Evolutionary conservation across 23 tunicate genomes (phyloP), one percentile per base, ranked within the genome.

Genomic region (Ascidia mentula): DNA sequence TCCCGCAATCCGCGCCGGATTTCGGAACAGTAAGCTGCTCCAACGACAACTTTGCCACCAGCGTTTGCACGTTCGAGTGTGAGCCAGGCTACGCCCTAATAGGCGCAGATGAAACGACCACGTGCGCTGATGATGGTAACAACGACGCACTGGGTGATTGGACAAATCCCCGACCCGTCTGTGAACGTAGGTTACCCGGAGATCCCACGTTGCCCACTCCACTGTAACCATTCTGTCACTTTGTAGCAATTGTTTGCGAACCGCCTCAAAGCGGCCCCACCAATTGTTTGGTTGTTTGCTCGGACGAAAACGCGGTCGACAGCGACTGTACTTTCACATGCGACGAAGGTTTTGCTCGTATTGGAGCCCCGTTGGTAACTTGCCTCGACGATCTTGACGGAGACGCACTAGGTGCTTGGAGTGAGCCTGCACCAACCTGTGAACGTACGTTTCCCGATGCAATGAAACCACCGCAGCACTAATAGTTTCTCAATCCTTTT

Each of bases 381-480:
- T 90, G 96, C 69, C 15, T 36, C 24, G 96, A 90, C 46, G 79
- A 74, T 45, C 34, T 30, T 4, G 69, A 89, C 45, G 96, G 89
- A 18, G 96, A 90, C 53, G 46, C 30, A 6, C 15, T 33, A 6
- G 96, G 96, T 20, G 76, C 45, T 0, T 90, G 96, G 96, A 85
- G 79, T 76, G 33, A 80, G 22, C 82, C 83, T 4, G 33, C 80
- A 33, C 96, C 96, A n/a, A 45, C 75, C 35, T 89, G 95, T 42
- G 40, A 42, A 40, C 72, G 85, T 60, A 72, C 31, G 80, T 34
- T 34, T 34, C 4, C 39, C 4, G n/a, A 28, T 28, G 8, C 1
- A n/a, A 1, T 34, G 39, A 22, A 9, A 17, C 30, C 8, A 9
- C 34, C 12, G 13, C 4, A 53, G 2, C 28, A 9, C 65, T 28